These are phyloP conservation scores for Diorhabda elongata DNA, from an alignment of 1,140 invertebrate species.

Conservation along the genomic window DNA sequence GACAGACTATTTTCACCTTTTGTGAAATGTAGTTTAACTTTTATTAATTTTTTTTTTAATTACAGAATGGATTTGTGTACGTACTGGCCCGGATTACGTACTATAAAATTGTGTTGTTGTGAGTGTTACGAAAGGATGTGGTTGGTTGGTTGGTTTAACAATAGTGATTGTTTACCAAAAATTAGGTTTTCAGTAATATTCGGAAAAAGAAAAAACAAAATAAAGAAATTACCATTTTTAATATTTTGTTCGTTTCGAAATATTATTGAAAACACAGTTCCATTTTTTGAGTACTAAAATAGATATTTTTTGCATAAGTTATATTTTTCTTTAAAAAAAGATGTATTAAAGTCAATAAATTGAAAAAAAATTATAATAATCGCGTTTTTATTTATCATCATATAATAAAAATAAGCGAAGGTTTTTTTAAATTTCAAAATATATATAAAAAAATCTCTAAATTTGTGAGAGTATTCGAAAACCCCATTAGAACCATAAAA, in stretches of 20 bases:
- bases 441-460: too few relatives aligned
- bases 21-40: not conserved
- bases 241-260: constrained; percentile 7
- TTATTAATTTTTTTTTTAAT: not conserved
- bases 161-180: constrained; percentile 24
- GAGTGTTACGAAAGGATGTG: constrained; percentile 4
- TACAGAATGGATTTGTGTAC: not conserved
- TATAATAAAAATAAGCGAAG: too few relatives aligned
- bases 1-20: not conserved
- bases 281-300: constrained; percentile 27
- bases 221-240: constrained; percentile 5
- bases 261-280: constrained; percentile 29
- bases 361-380: constrained; percentile 4
- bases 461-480: too few relatives aligned
- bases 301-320: constrained; percentile 34
- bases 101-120: constrained; percentile 12
- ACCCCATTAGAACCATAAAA: too few relatives aligned
- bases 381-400: too few relatives aligned
- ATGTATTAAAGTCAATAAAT: constrained; percentile 16
- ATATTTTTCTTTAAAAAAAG: constrained; percentile 32
- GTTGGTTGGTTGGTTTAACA: constrained; percentile 7
- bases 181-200: constrained; percentile 31
- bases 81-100: constrained; percentile 3
- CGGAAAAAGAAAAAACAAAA: not conserved
- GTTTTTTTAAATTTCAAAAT: too few relatives aligned